Conservation (phyloP, 2,113 vertebrate genomes). For the Elachura formosa region DNA sequence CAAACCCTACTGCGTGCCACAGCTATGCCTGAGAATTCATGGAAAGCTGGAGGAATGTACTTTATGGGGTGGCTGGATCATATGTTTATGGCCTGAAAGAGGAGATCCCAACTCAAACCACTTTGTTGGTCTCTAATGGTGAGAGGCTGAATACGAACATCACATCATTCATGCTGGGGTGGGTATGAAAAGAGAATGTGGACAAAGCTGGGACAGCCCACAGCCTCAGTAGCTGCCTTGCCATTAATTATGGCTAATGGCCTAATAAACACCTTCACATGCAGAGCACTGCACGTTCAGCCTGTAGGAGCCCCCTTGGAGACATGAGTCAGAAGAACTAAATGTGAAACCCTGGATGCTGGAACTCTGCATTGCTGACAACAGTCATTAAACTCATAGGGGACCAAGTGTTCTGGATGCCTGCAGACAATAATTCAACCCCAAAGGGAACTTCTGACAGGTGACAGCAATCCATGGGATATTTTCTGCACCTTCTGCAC, state of each 20-base stretch:
- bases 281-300: not conserved
- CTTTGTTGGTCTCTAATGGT: not conserved
- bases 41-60: not conserved
- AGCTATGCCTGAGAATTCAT: not conserved
- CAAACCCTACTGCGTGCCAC: fast-evolving
- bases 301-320: not conserved
- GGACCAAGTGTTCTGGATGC: not conserved
- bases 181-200: not conserved
- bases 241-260: not conserved
- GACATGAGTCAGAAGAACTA: not conserved
- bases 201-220: not conserved
- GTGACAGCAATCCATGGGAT: not conserved
- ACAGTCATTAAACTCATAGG: fast-evolving
- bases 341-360: not conserved
- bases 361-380: not conserved
- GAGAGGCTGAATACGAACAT: not conserved
- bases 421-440: not conserved
- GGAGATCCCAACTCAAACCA: not conserved
- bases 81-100: slow-evolving; percentile 34
- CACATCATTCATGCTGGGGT: not conserved
- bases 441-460: not conserved
- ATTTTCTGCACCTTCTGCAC: not conserved
- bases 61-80: not conserved
- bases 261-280: not conserved
- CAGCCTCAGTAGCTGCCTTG: not conserved